These are phyloP conservation scores for Vespertilio murinus DNA, from an alignment of 2,797 vertebrate species.

Conservation along the genomic window DNA sequence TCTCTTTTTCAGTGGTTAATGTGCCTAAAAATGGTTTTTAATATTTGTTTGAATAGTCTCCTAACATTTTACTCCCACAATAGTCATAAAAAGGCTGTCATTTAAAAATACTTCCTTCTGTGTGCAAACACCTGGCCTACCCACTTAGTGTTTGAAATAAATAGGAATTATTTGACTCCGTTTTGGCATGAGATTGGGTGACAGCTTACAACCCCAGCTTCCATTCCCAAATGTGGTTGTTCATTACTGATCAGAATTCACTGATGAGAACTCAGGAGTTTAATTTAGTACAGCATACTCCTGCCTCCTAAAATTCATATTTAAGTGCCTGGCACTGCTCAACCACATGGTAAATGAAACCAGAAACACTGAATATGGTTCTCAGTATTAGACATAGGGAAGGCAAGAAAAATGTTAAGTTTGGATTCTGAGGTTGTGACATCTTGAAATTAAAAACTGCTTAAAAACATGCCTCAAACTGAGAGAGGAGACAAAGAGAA, in stretches of 20 bases:
- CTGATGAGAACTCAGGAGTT: not conserved
- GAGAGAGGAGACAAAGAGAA: not conserved
- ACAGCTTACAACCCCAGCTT: slow-evolving; percentile 46
- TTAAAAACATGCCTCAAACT: not conserved
- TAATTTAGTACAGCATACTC: slow-evolving; percentile 40
- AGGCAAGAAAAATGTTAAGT: not conserved
- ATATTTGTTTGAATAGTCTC: slow-evolving; percentile 45
- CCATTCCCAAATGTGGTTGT: slow-evolving; percentile 44
- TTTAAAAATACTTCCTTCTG: not conserved
- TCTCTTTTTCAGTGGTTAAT: not conserved
- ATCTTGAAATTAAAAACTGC: not conserved
- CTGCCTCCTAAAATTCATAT: slow-evolving; percentile 50
- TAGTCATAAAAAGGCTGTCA: slow-evolving; percentile 24
- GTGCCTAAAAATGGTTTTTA: slow-evolving; percentile 9
- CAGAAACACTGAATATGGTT: slow-evolving; percentile 52
- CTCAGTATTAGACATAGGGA: not conserved
- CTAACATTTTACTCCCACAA: slow-evolving; percentile 55
- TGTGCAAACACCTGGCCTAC: slow-evolving; percentile 60
- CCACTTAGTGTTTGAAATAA: slow-evolving; percentile 61
- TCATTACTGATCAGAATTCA: slow-evolving; percentile 22
- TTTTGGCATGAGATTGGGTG: slow-evolving; percentile 47
- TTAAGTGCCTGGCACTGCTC: slow-evolving; percentile 21
- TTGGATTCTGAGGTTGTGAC: not conserved
- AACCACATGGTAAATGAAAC: slow-evolving; percentile 23
- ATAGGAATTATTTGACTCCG: slow-evolving; percentile 60